Conservation (phyloP, 1,140 invertebrate species). For the Zaprionus camerounensis region DNA sequence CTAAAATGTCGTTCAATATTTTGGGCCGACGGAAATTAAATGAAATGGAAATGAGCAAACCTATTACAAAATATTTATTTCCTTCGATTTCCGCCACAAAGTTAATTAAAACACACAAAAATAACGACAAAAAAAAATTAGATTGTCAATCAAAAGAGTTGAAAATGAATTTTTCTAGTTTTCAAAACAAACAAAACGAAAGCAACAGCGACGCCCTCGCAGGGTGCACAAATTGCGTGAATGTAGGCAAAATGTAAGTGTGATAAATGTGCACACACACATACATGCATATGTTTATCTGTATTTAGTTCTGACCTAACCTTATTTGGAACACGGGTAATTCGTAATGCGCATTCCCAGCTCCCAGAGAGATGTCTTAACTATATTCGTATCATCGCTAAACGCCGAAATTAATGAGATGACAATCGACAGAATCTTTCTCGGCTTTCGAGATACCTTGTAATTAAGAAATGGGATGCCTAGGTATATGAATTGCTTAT, state of each 20-base stretch:
- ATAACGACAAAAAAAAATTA: constrained; percentile 6
- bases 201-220: constrained; percentile 38
- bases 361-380: constrained; percentile 16
- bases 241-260: constrained; percentile 1
- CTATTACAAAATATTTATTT: constrained; percentile 29
- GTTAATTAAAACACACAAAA: constrained; percentile 31
- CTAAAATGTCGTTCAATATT: constrained; percentile 13
- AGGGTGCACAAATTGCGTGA: constrained; percentile 25
- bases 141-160: constrained; percentile 1
- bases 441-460: not conserved
- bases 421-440: not conserved
- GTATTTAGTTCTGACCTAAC: constrained; percentile 29
- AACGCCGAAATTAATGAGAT: constrained; percentile 18
- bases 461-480: not conserved
- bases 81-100: constrained; percentile 26
- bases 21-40: constrained; percentile 57
- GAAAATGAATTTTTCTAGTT: not conserved
- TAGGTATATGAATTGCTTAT: not conserved
- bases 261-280: constrained; percentile 6
- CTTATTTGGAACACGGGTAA: constrained; percentile 37
- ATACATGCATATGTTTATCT: not conserved
- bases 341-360: constrained; percentile 33
- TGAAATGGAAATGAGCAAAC: constrained; percentile 44
- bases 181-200: not conserved
- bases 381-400: constrained; percentile 28